Evolutionary conservation across 1,140 invertebrate species (phyloP), one percentile per base, ranked within the genome.

Genomic region (Teleogryllus occipitalis): DNA sequence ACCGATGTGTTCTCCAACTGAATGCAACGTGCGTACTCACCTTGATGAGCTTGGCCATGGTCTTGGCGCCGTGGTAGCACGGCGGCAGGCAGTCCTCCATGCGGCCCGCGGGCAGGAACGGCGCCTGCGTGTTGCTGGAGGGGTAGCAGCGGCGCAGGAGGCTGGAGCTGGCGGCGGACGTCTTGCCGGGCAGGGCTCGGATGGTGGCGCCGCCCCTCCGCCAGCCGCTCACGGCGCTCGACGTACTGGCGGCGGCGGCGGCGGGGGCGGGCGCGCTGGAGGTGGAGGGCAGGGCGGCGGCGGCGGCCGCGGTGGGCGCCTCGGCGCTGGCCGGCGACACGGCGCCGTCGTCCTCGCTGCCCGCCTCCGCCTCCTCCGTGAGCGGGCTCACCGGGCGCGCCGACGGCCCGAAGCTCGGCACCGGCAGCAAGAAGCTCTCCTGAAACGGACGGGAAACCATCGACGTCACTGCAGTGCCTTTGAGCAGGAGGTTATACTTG

Each of bases 31-130:
- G 27, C 27, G 27, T 39, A 39, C 84, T 83, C 81, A 90, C 89
- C 87, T 90, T 89, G 78, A 90, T 89, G 4, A 90, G 85, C 80
- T 89, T 88, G 39, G 86, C 86, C 83, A 90, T 89, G 80, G 89
- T 89, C 80, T 90, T 90, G 39, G 87, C 87, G 18, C 87, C 85
- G 27, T 86, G 87, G 82, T 90, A 90, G 75, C 87, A 87, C 0
- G 90, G 89, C 6, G 90, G 90, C 4, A 91, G 85, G 81, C 87
- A 89, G 78, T 87, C 85, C 77, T 87, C 85, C 15, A 88, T 82
- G 78, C 84, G 83, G 8, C 84, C 83, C 10, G 86, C 83, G 10
- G 85, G 84, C 39, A 85, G 76, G 79, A 84, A 84, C 2, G 84
- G 83, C 39, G 80, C 81, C 77, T 84, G 84, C 14, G 82, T 75